These are phyloP conservation scores for Myanophis thanlyinensis DNA, from an alignment of 2,113 vertebrate species.

Conservation along the genomic window DNA sequence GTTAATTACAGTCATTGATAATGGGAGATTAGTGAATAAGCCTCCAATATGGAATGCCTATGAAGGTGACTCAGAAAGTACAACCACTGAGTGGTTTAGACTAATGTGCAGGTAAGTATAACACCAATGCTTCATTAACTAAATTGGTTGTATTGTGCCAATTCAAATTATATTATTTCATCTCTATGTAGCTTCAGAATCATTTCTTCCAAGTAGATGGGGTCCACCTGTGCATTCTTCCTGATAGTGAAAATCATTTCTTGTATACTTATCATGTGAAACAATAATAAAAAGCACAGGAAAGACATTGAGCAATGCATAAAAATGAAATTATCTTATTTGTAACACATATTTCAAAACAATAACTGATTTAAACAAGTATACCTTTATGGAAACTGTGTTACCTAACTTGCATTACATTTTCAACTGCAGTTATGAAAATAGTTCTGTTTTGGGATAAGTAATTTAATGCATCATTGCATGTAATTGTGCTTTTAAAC, in stretches of 20 bases:
- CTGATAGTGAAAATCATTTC: background rate
- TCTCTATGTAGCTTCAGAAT: background rate
- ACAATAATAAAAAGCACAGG: background rate
- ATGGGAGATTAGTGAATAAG: background rate
- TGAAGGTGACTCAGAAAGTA: background rate
- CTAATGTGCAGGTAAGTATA: background rate
- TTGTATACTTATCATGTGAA: background rate
- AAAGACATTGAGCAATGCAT: background rate
- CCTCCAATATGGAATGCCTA: background rate
- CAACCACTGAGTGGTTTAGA: background rate
- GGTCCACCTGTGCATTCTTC: background rate
- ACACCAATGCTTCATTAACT: background rate
- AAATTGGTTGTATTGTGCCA: background rate
- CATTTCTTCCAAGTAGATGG: background rate
- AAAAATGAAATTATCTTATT: background rate
- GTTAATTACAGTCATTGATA: background rate
- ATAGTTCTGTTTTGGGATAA: background rate
- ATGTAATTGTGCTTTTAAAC: conserved; percentile 18
- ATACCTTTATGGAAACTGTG: background rate
- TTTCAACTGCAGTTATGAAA: conserved; percentile 7
- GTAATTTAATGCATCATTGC: background rate
- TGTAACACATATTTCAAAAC: background rate
- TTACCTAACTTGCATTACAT: background rate
- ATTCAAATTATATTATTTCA: background rate
- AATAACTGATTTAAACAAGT: background rate